These are phyloP conservation scores for Masticophis lateralis DNA, from an alignment of 2,797 vertebrate genomes.

Conservation along the genomic window DNA sequence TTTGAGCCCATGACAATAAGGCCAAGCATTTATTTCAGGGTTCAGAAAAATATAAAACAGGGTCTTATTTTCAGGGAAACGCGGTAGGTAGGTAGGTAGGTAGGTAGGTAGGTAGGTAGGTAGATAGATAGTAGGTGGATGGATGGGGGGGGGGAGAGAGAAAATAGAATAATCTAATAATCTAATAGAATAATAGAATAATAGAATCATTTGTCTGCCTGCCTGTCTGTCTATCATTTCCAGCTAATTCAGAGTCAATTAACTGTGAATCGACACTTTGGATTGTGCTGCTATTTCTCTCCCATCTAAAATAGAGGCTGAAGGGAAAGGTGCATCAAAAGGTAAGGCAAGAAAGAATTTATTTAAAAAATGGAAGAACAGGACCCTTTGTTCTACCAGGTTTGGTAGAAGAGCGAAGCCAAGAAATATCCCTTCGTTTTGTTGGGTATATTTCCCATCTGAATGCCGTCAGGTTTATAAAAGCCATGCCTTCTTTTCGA, in stretches of 20 bases:
- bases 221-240: neutral
- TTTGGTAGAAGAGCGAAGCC: neutral
- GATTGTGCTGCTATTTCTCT: neutral
- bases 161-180: no score
- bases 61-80: no score
- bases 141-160: no score
- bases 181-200: no score
- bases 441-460: neutral
- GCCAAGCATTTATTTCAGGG: no score
- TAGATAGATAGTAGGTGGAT: no score
- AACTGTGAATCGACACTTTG: neutral
- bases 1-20: no score
- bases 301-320: neutral
- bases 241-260: neutral
- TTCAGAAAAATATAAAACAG: no score
- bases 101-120: no score
- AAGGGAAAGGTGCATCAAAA: neutral
- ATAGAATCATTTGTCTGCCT: neutral
- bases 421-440: neutral
- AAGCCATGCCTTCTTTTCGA: neutral
- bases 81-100: no score
- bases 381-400: neutral
- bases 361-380: neutral
- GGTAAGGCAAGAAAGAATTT: neutral
- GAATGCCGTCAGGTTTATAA: neutral